phyloP scores from a whole-genome alignment of 2,888 invertebrate genomes.

The Didymodactylos carnosus region DNA sequence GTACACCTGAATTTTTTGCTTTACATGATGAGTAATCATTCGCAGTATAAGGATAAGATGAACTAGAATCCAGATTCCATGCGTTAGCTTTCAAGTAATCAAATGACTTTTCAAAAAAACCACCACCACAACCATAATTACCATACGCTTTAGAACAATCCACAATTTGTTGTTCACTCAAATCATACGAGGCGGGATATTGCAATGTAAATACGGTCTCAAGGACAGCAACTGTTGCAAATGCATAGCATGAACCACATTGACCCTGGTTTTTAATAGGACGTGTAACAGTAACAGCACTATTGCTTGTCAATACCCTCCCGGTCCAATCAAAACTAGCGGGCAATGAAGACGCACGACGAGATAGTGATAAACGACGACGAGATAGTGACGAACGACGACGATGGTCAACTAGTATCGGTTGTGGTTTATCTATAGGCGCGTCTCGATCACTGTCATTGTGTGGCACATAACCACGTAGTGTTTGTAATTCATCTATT shows the following conservation, averaged over 20 bases:
- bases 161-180: neutral
- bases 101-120: neutral
- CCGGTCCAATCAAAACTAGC: neutral
- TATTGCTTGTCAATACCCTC: neutral
- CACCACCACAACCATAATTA: neutral
- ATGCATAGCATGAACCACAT: neutral
- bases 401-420: neutral
- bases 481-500: neutral
- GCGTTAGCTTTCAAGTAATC: neutral
- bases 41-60: neutral
- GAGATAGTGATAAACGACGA: too few species aligned
- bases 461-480: neutral
- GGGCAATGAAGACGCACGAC: neutral
- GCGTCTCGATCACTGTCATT: neutral
- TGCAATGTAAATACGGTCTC: neutral
- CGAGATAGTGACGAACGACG: too few species aligned
- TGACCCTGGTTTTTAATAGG: neutral
- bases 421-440: neutral
- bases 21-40: neutral
- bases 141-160: neutral
- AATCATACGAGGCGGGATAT: neutral
- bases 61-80: neutral
- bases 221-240: neutral
- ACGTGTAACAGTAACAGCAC: neutral
- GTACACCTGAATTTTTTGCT: neutral